Evolutionary conservation across 1,140 invertebrate species (phyloP).

Genomic region (Hylaeus volcanicus): DNA sequence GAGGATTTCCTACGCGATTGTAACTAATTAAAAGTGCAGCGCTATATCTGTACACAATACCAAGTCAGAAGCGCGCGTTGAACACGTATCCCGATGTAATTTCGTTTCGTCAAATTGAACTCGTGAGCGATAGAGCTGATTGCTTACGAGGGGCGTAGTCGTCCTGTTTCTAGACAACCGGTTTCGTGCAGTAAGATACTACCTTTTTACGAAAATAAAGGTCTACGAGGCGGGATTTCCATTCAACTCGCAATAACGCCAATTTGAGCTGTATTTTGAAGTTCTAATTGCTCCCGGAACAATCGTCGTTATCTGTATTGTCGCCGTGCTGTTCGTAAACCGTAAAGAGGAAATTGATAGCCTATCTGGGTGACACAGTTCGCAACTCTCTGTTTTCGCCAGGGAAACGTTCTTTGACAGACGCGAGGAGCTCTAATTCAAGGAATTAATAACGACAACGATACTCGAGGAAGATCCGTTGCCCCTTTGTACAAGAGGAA

Average conservation of each 20-base stretch:
- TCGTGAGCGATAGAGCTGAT: background rate
- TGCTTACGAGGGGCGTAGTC: background rate
- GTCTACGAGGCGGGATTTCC: background rate
- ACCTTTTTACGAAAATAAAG: background rate
- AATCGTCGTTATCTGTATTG: constrained; percentile 12
- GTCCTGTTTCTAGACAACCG: background rate
- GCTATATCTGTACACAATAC: too few relatives aligned
- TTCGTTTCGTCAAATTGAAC: too few relatives aligned
- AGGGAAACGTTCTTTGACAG: constrained; percentile 6
- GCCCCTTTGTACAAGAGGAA: background rate
- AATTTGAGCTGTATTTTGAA: constrained; percentile 19
- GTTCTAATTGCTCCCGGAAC: constrained; percentile 35
- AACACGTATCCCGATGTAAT: too few relatives aligned
- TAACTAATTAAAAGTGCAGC: too few relatives aligned
- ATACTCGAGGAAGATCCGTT: background rate
- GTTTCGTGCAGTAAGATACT: background rate
- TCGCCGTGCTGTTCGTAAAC: constrained; percentile 12
- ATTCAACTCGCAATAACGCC: constrained; percentile 19
- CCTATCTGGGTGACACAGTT: constrained; percentile 4
- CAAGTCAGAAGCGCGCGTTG: too few relatives aligned
- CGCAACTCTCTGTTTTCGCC: constrained; percentile 29
- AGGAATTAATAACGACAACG: constrained; percentile 21
- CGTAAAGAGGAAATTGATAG: constrained; percentile 47
- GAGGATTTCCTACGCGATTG: too few relatives aligned
- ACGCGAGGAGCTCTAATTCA: background rate